Conservation (phyloP, 1,140 invertebrate genomes). For the Gyrodactylus bullatarudis region DNA sequence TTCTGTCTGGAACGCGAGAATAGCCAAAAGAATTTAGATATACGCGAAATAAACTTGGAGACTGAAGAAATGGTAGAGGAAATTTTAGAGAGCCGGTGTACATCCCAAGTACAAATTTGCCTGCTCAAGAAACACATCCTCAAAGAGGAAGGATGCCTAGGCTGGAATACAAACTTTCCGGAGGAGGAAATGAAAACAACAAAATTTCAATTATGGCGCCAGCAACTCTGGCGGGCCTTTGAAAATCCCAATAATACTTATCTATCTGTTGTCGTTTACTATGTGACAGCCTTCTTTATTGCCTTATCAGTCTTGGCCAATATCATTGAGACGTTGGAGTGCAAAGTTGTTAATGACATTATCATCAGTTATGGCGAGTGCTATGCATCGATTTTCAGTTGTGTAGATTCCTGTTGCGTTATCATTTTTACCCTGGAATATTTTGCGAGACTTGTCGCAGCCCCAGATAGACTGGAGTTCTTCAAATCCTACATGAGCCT, state of each 20-base stretch:
- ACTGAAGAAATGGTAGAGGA: conserved; percentile 26
- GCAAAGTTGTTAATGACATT: conserved; percentile 26
- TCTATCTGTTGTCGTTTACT: conserved; percentile 75
- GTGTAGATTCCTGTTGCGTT: conserved; percentile 77
- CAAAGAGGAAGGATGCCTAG: background rate
- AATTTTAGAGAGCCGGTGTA: conserved; percentile 33
- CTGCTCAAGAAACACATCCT: conserved; percentile 22
- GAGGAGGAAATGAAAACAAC: background rate
- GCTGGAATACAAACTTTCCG: background rate
- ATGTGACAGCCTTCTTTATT: conserved; percentile 90
- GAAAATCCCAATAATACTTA: conserved; percentile 14
- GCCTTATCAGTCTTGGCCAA: conserved; percentile 85
- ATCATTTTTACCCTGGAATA: conserved; percentile 95
- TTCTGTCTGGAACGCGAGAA: conserved; percentile 74
- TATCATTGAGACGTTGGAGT: conserved; percentile 56
- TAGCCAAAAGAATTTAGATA: conserved; percentile 82
- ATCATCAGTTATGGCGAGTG: conserved; percentile 58
- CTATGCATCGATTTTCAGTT: conserved; percentile 84
- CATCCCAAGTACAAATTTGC: background rate
- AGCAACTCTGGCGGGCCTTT: conserved; percentile 1
- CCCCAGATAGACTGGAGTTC: conserved; percentile 72
- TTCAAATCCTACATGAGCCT: conserved; percentile 72
- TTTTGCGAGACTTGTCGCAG: conserved; percentile 56
- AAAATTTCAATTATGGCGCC: background rate
- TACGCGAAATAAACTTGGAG: conserved; percentile 29